Evolutionary conservation across 2,113 vertebrate genomes (phyloP).

Genomic region (Spermophilus dauricus): DNA sequence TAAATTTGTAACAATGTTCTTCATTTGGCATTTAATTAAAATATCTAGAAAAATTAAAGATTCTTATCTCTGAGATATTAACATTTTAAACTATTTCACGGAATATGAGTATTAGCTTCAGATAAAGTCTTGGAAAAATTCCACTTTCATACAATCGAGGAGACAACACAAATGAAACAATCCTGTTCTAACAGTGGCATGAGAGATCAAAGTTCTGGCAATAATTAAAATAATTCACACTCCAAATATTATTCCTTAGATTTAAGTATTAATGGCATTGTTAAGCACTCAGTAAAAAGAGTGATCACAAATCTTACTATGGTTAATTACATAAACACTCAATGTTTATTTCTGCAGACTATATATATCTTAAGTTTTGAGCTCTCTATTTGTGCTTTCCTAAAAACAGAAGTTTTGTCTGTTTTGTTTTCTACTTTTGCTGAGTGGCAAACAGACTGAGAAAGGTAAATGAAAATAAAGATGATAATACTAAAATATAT

Average conservation of each 20-base stretch:
- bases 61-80: not conserved
- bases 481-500: not conserved
- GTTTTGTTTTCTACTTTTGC: constrained; percentile 25
- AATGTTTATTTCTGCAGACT: constrained; percentile 49
- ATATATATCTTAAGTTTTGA: not conserved
- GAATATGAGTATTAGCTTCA: constrained; percentile 41
- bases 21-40: constrained; percentile 53
- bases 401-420: not conserved
- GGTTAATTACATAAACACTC: constrained; percentile 52
- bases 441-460: not conserved
- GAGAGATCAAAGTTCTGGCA: not conserved
- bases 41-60: constrained; percentile 12
- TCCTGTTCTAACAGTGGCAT: not conserved
- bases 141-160: not conserved
- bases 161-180: not conserved
- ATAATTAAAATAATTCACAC: constrained; percentile 38
- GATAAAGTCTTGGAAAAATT: constrained; percentile 21
- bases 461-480: constrained; percentile 36
- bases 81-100: constrained; percentile 1
- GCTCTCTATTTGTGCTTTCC: not conserved
- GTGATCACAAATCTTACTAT: constrained; percentile 42
- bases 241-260: constrained; percentile 7
- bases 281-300: constrained; percentile 48
- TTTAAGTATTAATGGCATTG: constrained; percentile 55
- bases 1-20: not conserved